Evolutionary conservation across 1,140 invertebrate species (phyloP).

Genomic region (Cecropterus lyciades): DNA sequence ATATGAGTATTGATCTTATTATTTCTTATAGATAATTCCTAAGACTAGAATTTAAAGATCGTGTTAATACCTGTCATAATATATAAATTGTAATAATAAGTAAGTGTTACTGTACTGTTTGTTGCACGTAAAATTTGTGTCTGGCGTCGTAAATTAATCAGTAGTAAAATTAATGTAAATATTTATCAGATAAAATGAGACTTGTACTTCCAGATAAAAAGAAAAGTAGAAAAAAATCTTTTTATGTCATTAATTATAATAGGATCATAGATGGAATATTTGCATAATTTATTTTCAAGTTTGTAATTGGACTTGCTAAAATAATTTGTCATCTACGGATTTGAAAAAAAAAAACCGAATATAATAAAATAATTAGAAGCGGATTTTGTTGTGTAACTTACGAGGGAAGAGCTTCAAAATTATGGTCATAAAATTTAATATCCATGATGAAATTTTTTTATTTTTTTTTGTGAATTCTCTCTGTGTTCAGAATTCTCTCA

Average conservation of each 20-base stretch:
- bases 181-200: slow-evolving; percentile 22
- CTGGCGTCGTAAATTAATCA: slow-evolving; percentile 30
- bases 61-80: slow-evolving; percentile 49
- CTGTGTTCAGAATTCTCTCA: too few species aligned
- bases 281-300: not conserved
- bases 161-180: slow-evolving; percentile 27
- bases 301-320: not conserved
- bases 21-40: slow-evolving; percentile 41
- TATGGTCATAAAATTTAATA: too few species aligned
- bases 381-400: too few species aligned
- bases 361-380: too few species aligned
- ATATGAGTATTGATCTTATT: slow-evolving; percentile 44
- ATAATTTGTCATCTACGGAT: not conserved
- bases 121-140: slow-evolving; percentile 31
- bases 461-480: too few species aligned
- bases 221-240: slow-evolving; percentile 20
- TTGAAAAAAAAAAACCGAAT: too few species aligned
- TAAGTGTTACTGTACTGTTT: slow-evolving; percentile 36
- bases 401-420: too few species aligned
- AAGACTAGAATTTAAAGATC: slow-evolving; percentile 40
- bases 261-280: slow-evolving; percentile 12
- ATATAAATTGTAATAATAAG: slow-evolving; percentile 34
- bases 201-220: slow-evolving; percentile 26
- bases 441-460: too few species aligned
- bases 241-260: slow-evolving; percentile 19